Evolutionary conservation across 92 coral and sea anemone species (phyloP), one percentile per base, ranked within the genome.

Genomic region (Pocillopora meandrina): DNA sequence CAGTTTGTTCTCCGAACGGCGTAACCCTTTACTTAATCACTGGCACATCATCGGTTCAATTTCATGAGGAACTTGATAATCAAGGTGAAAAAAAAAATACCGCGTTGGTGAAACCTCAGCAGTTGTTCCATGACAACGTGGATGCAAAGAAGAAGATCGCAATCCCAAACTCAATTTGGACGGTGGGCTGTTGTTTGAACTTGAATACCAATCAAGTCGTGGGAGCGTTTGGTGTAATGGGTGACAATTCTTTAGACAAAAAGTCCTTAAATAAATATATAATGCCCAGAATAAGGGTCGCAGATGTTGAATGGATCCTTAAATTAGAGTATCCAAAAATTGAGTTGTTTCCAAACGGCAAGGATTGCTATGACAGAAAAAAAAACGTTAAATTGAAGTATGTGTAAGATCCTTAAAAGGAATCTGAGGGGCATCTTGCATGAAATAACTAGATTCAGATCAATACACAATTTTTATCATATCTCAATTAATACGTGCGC

Each of bases 121-220:
- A 11, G 19, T 33, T 13, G 9, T 36, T 35, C 17, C 56, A 35
- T 12, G 1, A 12, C 62, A 59, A 16, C 14, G 2, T 55, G 14
- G 52, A 31, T 47, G 36, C 17, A 33, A 31, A 5, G 26, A 12
- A 31, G 5, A 42, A 42, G 49, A 42, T 42, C 49, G 49, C 49
- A 66, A 81, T 81, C 11, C 85, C 85, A 21, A 81, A 81, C 57
- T 68, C 85, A n/a, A 81, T 81, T 77, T 81, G 85, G 85, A 81
- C 85, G 0, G 85, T 61, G 56, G 85, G 85, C 7, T 81, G 85
- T 23, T 81, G 85, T 12, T 26, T 56, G 10, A 67, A 19, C 5
- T 16, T 0, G 1, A 15, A 1, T 4, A 56, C n/a, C n/a, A n/a
- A 36, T 12, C 6, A 17, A 1, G 77, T 55, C 15, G 21, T 68